Percentiles rank a stretch among this genome's conserved stretches.
phyloP scores from a whole-genome alignment of 2,888 invertebrate species.

The Cryptus armator region DNA sequence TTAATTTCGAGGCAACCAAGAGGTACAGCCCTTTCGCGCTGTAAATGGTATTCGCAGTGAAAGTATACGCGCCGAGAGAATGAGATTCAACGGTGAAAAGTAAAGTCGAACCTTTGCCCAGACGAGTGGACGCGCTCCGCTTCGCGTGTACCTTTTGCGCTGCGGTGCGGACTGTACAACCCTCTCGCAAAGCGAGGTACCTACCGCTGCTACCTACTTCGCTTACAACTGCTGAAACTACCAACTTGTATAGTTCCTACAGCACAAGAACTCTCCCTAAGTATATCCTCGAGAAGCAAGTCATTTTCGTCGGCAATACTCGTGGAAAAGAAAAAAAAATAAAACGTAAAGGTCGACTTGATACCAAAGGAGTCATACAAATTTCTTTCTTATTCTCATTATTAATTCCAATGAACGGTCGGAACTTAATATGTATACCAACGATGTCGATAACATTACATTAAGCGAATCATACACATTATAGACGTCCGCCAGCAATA shows the following conservation, averaged over 20 bases:
- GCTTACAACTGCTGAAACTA: background rate
- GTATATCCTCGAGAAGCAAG: background rate
- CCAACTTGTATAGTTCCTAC: background rate
- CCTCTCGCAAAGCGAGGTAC: background rate
- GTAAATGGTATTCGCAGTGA: constrained; percentile 2
- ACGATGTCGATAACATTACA: too few species aligned
- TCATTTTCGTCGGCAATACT: background rate
- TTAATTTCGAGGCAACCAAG: background rate
- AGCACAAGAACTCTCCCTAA: background rate
- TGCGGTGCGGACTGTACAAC: background rate
- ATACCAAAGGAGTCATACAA: too few species aligned
- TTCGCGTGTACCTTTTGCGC: background rate
- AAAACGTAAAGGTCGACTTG: background rate
- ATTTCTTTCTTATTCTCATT: too few species aligned
- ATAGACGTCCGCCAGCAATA: too few species aligned
- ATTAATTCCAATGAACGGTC: too few species aligned
- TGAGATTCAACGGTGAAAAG: constrained; percentile 1
- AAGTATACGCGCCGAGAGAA: background rate
- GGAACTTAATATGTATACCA: too few species aligned
- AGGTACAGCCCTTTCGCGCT: background rate
- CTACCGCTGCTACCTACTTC: background rate
- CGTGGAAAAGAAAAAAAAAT: background rate
- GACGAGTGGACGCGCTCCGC: background rate
- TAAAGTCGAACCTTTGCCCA: background rate
- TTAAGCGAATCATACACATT: too few species aligned